These are phyloP conservation scores for Siphamia tubifer DNA, from an alignment of 2,113 vertebrate species.

Conservation along the genomic window DNA sequence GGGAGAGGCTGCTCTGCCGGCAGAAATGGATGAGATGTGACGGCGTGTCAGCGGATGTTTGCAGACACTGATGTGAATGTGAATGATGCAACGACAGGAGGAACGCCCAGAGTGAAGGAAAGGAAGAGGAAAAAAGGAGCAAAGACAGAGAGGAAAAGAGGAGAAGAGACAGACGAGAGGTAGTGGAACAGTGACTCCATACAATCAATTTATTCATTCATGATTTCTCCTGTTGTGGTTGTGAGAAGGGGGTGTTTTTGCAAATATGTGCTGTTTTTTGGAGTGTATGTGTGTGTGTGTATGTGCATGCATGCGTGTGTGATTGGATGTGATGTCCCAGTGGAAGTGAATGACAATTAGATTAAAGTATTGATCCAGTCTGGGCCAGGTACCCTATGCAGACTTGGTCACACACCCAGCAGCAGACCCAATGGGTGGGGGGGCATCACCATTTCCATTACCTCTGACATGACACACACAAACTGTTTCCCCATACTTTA, in stretches of 20 bases:
- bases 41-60: slow-evolving; percentile 72
- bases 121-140: slow-evolving; percentile 28
- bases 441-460: slow-evolving; percentile 41
- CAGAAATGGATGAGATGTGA: slow-evolving; percentile 62
- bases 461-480: slow-evolving; percentile 39
- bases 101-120: slow-evolving; percentile 52
- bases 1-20: slow-evolving; percentile 38
- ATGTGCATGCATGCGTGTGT: slow-evolving; percentile 4
- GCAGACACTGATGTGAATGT: slow-evolving; percentile 56
- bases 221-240: neutral
- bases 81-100: slow-evolving; percentile 61
- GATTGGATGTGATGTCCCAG: slow-evolving; percentile 30
- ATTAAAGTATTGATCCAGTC: slow-evolving; percentile 79
- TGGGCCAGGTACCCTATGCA: slow-evolving; percentile 66
- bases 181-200: neutral
- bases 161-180: too few relatives aligned
- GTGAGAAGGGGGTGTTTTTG: neutral
- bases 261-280: too few relatives aligned
- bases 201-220: slow-evolving; percentile 55
- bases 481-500: too few relatives aligned
- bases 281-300: slow-evolving; percentile 15
- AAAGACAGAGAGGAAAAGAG: too few relatives aligned
- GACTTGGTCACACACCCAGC: slow-evolving; percentile 62
- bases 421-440: slow-evolving; percentile 7
- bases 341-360: slow-evolving; percentile 71